A percentile compares a stretch with the other conserved stretches of the same genome.
Conservation (phyloP, 2,888 invertebrate genomes). For the Papilio demoleus region DNA sequence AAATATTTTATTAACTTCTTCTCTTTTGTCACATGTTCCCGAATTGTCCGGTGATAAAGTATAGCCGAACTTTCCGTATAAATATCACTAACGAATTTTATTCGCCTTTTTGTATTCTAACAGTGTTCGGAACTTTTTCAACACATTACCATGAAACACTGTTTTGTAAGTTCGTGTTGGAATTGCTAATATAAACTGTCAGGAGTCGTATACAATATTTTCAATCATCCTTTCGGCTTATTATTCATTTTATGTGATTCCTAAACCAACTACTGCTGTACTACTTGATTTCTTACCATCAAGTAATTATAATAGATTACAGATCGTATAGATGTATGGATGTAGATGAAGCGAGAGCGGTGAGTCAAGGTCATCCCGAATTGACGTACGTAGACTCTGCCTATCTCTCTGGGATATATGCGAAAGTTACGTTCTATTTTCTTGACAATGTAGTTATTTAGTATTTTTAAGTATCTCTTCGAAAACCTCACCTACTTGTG, state of each 20-base stretch:
- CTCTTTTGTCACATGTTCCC: constrained; percentile 30
- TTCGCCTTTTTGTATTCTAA: constrained; percentile 32
- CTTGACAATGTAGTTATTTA: neutral
- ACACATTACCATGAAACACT: constrained; percentile 31
- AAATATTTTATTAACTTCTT: constrained; percentile 4
- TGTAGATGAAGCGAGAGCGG: too few species aligned
- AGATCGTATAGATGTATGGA: too few species aligned
- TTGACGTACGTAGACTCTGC: too few species aligned
- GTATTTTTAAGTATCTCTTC: neutral
- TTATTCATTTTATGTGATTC: too few species aligned
- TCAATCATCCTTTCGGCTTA: too few species aligned
- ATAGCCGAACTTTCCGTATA: constrained; percentile 34
- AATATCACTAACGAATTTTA: constrained; percentile 35
- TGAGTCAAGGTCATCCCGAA: too few species aligned
- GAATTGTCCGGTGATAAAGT: constrained; percentile 24
- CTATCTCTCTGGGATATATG: too few species aligned
- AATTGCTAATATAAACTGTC: constrained; percentile 23
- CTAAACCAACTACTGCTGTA: too few species aligned
- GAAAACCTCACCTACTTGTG: neutral
- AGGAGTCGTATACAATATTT: neutral
- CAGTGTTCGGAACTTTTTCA: constrained; percentile 24
- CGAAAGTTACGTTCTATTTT: too few species aligned
- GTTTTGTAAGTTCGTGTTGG: constrained; percentile 24
- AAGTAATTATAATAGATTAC: too few species aligned
- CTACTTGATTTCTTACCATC: too few species aligned